A percentile compares a stretch with the other conserved stretches of the same genome.
Conservation (phyloP, 2,797 vertebrate genomes). For the Clarias platycephalus region DNA sequence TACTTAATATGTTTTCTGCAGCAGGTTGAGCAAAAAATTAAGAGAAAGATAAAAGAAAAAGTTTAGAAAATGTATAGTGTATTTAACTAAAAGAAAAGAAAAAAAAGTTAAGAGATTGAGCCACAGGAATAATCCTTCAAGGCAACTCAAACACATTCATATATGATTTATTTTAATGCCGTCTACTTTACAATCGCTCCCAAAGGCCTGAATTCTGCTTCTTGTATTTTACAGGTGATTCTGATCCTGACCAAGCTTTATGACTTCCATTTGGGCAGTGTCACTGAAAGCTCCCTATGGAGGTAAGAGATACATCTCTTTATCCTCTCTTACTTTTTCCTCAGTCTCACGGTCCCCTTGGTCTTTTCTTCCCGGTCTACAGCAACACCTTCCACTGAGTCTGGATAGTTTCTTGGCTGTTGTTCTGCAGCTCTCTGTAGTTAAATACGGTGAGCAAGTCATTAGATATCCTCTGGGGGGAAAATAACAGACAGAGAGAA, state of each 20-base stretch:
- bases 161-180: neutral
- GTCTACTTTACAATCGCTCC: neutral
- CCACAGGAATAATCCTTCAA: neutral
- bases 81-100: neutral
- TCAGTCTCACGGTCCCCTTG: neutral
- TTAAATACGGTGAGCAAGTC: slow-evolving; percentile 35
- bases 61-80: neutral
- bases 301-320: slow-evolving; percentile 76
- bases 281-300: slow-evolving; percentile 97
- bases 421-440: slow-evolving; percentile 19
- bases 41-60: neutral
- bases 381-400: neutral
- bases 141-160: neutral
- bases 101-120: neutral
- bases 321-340: neutral
- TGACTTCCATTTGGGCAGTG: slow-evolving; percentile 94
- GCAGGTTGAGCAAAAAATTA: no score
- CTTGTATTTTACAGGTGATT: slow-evolving; percentile 82
- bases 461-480: slow-evolving; percentile 7
- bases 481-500: neutral
- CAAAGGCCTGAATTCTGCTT: slow-evolving; percentile 14
- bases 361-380: neutral
- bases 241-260: slow-evolving; percentile 97
- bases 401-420: slow-evolving; percentile 1
- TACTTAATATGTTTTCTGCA: neutral